A percentile compares a stretch with the other conserved stretches of the same genome.
phyloP scores from a whole-genome alignment of 2,888 invertebrate species.

The Eretmocerus hayati region DNA sequence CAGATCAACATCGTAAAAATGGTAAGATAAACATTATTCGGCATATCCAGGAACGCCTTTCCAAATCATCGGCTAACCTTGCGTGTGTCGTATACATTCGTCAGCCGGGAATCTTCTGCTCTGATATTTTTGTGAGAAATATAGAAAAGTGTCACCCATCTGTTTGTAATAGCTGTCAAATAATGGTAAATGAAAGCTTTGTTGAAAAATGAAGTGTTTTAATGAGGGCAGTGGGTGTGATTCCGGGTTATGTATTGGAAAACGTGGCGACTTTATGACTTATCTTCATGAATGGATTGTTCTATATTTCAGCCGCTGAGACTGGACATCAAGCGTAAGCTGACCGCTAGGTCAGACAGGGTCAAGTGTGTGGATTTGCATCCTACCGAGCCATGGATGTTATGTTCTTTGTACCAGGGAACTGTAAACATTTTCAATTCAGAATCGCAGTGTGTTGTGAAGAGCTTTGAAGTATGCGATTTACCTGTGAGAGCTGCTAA shows the following conservation, averaged over 20 bases:
- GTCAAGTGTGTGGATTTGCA: constrained; percentile 98
- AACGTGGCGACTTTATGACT: background rate
- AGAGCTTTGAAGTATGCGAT: constrained; percentile 91
- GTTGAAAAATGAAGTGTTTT: background rate
- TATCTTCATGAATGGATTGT: background rate
- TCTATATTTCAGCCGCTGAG: constrained; percentile 69
- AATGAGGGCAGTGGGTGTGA: background rate
- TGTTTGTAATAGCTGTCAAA: no score
- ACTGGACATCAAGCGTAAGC: constrained; percentile 94
- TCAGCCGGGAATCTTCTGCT: no score
- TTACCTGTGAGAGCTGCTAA: constrained; percentile 92
- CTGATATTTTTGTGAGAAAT: no score
- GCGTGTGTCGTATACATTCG: no score
- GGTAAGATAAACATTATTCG: no score
- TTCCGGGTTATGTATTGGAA: background rate
- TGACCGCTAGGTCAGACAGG: constrained; percentile 95
- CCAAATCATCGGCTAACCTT: no score
- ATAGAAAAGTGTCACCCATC: no score
- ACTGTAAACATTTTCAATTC: constrained; percentile 99
- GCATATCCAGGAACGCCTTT: no score
- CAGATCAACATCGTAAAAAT: no score
- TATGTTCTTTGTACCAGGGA: constrained; percentile 91
- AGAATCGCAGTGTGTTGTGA: constrained; percentile 85
- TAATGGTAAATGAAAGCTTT: no score
- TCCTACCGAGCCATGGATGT: constrained; percentile 97